Conservation (phyloP, 1,140 invertebrate genomes). For the Ridgeia piscesae region DNA sequence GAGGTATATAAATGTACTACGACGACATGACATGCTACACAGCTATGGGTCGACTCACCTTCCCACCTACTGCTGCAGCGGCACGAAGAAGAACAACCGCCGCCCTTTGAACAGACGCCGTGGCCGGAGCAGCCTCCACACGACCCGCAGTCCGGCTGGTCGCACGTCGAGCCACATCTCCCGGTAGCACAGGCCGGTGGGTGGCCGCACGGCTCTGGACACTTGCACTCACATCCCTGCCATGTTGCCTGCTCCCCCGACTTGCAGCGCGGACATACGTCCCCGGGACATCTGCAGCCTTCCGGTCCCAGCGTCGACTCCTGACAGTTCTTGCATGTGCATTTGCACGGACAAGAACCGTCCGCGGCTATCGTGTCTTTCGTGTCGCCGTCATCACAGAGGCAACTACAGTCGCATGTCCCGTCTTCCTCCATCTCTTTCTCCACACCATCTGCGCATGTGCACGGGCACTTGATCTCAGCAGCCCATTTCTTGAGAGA, state of each 20-base stretch:
- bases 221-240: not conserved
- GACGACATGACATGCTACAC: too few relatives aligned
- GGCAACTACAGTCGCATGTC: not conserved
- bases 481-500: slow-evolving; percentile 3
- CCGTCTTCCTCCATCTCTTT: slow-evolving; percentile 13
- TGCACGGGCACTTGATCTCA: slow-evolving; percentile 17
- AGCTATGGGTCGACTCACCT: not conserved
- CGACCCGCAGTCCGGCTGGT: not conserved
- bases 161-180: not conserved
- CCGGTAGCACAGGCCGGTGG: slow-evolving; percentile 5
- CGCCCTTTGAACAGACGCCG: slow-evolving; percentile 16
- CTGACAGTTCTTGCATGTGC: slow-evolving; percentile 7
- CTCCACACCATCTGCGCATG: slow-evolving; percentile 10
- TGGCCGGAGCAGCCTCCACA: slow-evolving; percentile 20
- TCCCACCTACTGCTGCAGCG: not conserved
- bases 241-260: not conserved
- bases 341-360: not conserved
- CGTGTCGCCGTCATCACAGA: not conserved
- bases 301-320: slow-evolving; percentile 9
- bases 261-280: slow-evolving; percentile 1
- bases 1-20: too few relatives aligned
- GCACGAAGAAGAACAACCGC: not conserved
- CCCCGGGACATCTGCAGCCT: slow-evolving; percentile 5
- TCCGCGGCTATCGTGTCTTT: not conserved
- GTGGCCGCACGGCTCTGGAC: slow-evolving; percentile 7